Evolutionary conservation across 2,113 vertebrate genomes (phyloP), one percentile per base, ranked within the genome.

Genomic region (Pseudonaja textilis): DNA sequence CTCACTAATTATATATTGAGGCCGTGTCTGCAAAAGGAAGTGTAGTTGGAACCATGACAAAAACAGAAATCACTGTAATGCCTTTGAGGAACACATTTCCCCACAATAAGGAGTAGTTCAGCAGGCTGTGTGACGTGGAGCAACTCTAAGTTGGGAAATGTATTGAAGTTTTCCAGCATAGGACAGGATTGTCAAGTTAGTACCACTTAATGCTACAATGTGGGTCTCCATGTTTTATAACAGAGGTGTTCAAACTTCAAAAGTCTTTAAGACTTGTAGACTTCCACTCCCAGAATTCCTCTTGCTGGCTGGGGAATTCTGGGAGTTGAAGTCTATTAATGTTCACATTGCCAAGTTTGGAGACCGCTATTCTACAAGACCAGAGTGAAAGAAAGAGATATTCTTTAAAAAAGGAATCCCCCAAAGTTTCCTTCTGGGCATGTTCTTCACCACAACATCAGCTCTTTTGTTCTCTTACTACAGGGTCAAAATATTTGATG

Each of bases 401-500:
- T 23, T 0, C 55, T 61, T 0, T n/a, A 74, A 55, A 54, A 10
- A 20, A 9, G 10, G 39, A 42, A 12, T 2, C 29, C 5, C 55
- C 0, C 39, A 20, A 9, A 61, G 45, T 91, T 34, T 34, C 2
- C 3, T 81, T 88, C 57, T 81, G 50, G n/a, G 22, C 16, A 64
- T 14, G 8, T 85, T 39, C 64, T 29, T 85, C 52, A 25, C 34
- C 14, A n/a, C 3, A 9, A 54, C 23, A 3, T 88, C 87, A 50
- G 23, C 91, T 85, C 87, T 88, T n/a, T n/a, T 57, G 90, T 55
- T 0, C 59, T 2, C 22, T 95, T 95, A 93, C 91, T 85, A 5
- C 95, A 99, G 99, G 93, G 97, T 98, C 94, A 99, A 98, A 96
- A 98, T 99, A 86, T 94, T 99, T 11, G 98, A 99, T 90, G 99